Conservation (phyloP, 2,113 vertebrate genomes). For the Saguinus imperator region DNA sequence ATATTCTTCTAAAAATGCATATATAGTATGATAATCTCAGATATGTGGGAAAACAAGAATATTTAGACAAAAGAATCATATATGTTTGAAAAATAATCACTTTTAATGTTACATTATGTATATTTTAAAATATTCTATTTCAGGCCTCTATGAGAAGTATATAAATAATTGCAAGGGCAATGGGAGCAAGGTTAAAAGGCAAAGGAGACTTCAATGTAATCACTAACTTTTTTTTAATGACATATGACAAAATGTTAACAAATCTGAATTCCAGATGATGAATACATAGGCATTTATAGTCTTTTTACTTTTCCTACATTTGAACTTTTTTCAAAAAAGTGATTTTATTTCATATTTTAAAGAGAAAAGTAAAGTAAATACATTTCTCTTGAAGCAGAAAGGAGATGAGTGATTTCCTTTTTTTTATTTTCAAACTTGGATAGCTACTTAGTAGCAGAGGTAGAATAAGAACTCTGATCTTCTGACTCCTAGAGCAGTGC, state of each 20-base stretch:
- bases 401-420: neutral
- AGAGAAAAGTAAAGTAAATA: constrained; percentile 16
- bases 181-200: neutral
- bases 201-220: neutral
- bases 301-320: neutral
- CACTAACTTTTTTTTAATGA: neutral
- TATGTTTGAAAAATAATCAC: neutral
- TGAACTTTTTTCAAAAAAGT: neutral
- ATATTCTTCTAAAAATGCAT: neutral
- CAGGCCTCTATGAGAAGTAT: neutral
- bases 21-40: neutral
- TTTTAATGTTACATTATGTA: neutral
- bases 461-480: neutral
- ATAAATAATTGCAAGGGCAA: too few relatives aligned
- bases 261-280: neutral
- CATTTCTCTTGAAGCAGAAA: neutral
- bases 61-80: neutral
- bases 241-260: neutral
- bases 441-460: neutral
- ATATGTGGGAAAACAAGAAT: neutral
- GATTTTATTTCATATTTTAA: neutral
- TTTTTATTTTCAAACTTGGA: neutral
- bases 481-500: neutral
- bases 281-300: neutral
- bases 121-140: constrained; percentile 4